These are phyloP conservation scores for Meloidogyne exigua DNA, from an alignment of 1,140 invertebrate genomes.

Conservation along the genomic window DNA sequence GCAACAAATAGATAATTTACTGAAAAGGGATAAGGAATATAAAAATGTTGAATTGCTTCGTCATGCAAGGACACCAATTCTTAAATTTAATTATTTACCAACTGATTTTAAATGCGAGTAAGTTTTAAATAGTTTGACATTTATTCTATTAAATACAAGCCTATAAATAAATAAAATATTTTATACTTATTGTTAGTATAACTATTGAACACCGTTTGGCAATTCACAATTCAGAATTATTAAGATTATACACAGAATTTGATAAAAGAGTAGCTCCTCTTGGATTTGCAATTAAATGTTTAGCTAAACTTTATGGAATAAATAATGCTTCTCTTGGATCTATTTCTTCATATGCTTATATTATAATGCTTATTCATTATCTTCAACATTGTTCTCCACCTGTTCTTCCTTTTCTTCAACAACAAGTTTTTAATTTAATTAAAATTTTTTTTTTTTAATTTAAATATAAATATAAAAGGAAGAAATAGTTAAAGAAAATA, in stretches of 20 bases:
- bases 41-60: neutral
- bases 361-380: constrained; percentile 28
- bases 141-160: neutral
- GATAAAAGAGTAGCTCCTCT: constrained; percentile 16
- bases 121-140: neutral
- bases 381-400: constrained; percentile 29
- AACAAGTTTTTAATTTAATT: too few species aligned
- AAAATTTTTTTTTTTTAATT: neutral
- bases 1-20: neutral
- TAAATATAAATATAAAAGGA: neutral
- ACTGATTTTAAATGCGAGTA: constrained; percentile 13
- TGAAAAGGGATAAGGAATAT: neutral
- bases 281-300: constrained; percentile 22
- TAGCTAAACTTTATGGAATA: constrained; percentile 20
- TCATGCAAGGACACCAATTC: constrained; percentile 17
- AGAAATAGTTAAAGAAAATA: neutral
- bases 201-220: constrained; percentile 24
- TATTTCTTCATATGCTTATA: constrained; percentile 27
- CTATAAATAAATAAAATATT: too few species aligned
- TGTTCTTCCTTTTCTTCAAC: constrained; percentile 25
- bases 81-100: constrained; percentile 13
- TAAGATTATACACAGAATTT: constrained; percentile 14
- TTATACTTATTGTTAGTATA: too few species aligned
- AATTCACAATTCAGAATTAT: constrained; percentile 15
- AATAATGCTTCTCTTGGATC: constrained; percentile 22